Base-by-base conservation (phyloP, 2,888 invertebrate species). In the Ichneumoninae sp. region DNA sequence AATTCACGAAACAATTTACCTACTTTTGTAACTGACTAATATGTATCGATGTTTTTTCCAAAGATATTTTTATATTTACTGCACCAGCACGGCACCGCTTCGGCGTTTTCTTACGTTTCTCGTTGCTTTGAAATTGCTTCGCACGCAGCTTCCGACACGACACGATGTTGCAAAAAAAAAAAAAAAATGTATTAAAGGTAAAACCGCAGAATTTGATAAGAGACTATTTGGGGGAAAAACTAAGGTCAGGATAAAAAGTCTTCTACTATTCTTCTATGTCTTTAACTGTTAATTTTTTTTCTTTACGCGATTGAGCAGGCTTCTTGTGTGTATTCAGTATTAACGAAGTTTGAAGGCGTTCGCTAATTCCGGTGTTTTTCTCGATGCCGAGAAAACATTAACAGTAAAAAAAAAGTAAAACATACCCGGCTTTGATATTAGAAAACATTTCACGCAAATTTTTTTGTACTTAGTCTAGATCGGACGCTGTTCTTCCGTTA, bases 61-160 rank as follows among this genome's bases (percentile, higher is more conserved):
- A 75, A 7, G 54, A 66, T 54, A 57, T 57, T 62, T 30, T 68
- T 47, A 69, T 33, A 44, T 69, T 70, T 30, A 66, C 66, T 76
- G 76, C 76, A 76, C 66, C 74, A 82, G 84, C 86, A 89, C 78
- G 82, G 86, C 90, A 89, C 80, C 80, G 83, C 70, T 87, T 85
- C 10, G 77, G 60, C 52, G 36, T 66, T 66, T 66, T 66, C 2
- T 65, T 66, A 68, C 22, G 44, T 44, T 72, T 76, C 62, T 82
- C 62, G 66, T 80, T 77, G 83, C 83, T 83, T 85, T 33, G 52
- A 33, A 62, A 60, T 81, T 76, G 84, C 84, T 74, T 80, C 30
- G 85, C 85, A 85, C 77, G 79, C 82, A 84, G 33, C 65, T 57
- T 69, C 76, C 70, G 47, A 75, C 79, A 66, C 78, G 40, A 75